Base-by-base conservation (phyloP, 2,113 vertebrate species). In the Gobiocypris rarus region DNA sequence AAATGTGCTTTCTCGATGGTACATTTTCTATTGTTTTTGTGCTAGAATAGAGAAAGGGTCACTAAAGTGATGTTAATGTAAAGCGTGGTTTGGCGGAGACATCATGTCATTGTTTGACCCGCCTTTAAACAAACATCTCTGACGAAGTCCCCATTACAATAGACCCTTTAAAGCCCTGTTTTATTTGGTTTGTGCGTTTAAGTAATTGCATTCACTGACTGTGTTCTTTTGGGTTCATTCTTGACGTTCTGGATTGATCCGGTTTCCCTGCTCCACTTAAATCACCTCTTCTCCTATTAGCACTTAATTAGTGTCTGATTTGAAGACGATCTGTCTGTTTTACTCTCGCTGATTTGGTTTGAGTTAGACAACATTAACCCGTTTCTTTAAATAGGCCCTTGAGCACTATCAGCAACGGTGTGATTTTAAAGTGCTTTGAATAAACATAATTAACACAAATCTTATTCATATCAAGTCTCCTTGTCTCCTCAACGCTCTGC, bases 291-390 rank as follows among this genome's bases (percentile, higher is more conserved):
- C 26, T 54, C 28, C 34, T 34, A 31, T 83, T 81, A 84, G 10
- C 74, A 67, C 87, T 77, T 85, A 19, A 87, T 91, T 86, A 84
- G 70, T 8, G 84, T 82, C 61, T 10, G 24, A 9, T 86, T 45
- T 50, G 67, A 82, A 45, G 28, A 38, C 71, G 19, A 2, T 81
- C 69, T 65, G 75, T 82, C 9, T 80, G 71, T 86, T 61, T 86
- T 26, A 24, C 71, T 78, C 52, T 4, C 2, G 24, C 0, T 83
- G 14, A 86, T 86, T 84, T n/a, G 65, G 81, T 88, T 86, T 83
- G 31, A 54, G 43, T 43, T 58, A 1, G 8, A 69, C 26, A 79
- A 74, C 43, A 34, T 61, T 58, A 71, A 24, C 75, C 3, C 15
- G 48, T 73, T 17, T 26, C 10, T 22, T 78, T 31, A 58, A 56